phyloP scores from a whole-genome alignment of 37 sponge, comb jelly and placozoan species.

The Eunapius fragilis region DNA sequence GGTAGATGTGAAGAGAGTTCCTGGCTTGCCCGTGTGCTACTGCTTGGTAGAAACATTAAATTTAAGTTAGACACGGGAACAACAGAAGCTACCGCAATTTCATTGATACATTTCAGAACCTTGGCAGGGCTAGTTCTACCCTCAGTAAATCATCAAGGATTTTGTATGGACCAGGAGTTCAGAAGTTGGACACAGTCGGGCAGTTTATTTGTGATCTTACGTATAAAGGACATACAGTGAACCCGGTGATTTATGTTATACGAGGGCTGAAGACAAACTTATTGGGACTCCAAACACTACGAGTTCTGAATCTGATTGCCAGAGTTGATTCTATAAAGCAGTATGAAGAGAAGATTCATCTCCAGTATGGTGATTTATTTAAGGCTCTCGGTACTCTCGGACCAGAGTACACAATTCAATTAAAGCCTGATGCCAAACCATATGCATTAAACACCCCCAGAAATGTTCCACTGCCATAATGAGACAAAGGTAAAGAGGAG shows the following conservation, averaged over 20 bases:
- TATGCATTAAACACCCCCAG: background rate
- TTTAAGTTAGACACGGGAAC: constrained; percentile 21
- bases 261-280: constrained; percentile 3
- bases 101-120: background rate
- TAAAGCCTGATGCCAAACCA: constrained; percentile 26
- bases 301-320: constrained; percentile 21
- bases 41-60: background rate
- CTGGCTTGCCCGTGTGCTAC: no score
- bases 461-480: constrained; percentile 27
- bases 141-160: no score
- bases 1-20: no score
- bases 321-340: constrained; percentile 6
- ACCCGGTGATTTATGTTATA: constrained; percentile 7
- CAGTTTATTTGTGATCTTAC: no score
- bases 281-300: background rate
- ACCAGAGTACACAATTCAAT: constrained; percentile 10
- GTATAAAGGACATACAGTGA: no score
- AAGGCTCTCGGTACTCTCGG: background rate
- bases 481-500: constrained; percentile 16
- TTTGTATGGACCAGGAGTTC: no score
- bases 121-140: no score
- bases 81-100: background rate
- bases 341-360: background rate
- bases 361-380: no score
- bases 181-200: no score